phyloP scores from a whole-genome alignment of 2,113 vertebrate species.

The Toxotes jaculatrix region DNA sequence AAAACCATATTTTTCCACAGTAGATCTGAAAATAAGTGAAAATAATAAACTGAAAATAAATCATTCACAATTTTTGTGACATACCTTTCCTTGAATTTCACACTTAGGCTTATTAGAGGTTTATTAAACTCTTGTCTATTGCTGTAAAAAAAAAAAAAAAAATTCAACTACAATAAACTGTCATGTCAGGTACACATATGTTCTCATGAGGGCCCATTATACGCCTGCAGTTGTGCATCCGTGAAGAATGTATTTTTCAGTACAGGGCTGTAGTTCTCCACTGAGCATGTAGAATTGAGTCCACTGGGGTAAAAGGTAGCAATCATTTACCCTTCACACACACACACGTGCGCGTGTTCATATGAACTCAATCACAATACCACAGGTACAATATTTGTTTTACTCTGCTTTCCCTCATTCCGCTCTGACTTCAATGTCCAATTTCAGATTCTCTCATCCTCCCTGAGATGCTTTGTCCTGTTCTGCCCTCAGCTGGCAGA shows the following conservation, averaged over 20 bases:
- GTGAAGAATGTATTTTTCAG: not conserved
- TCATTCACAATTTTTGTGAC: not conserved
- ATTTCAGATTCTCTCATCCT: not conserved
- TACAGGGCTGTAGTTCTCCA: not conserved
- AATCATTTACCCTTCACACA: not conserved
- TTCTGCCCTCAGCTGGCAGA: slow-evolving; percentile 65
- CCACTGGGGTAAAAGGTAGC: not conserved
- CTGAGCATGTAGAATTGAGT: not conserved
- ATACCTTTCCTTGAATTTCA: not conserved
- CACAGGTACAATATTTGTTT: not conserved
- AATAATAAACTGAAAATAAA: not conserved
- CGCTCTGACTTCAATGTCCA: not conserved
- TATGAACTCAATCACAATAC: not conserved
- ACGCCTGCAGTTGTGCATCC: not conserved
- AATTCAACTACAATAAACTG: not conserved
- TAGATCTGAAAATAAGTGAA: not conserved
- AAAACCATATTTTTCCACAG: not conserved
- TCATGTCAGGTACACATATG: not conserved
- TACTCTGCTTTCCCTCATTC: not conserved
- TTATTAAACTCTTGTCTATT: not conserved
- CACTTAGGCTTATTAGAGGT: not conserved
- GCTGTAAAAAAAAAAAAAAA: not conserved
- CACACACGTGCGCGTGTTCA: not conserved
- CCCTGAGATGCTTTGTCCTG: slow-evolving; percentile 29
- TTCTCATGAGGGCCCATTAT: slow-evolving; percentile 21